Evolutionary conservation across 2,113 vertebrate species (phyloP).

Genomic region (Mormoops blainvillei): DNA sequence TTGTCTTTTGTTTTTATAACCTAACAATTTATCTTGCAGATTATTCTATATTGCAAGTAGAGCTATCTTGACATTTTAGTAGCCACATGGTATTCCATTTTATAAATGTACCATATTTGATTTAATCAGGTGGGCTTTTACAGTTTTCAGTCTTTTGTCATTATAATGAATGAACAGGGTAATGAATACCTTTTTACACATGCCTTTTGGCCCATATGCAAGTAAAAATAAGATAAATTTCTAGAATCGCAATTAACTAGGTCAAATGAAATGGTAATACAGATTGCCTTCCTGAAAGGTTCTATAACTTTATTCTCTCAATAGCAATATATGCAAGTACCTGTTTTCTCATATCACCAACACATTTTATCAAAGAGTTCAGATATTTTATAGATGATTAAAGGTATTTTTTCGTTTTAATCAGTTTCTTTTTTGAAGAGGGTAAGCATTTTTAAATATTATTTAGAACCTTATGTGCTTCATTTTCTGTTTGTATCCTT

Average conservation of each 20-base stretch:
- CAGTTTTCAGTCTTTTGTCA: background rate
- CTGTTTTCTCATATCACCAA: background rate
- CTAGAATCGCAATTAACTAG: background rate
- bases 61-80: background rate
- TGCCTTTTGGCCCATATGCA: background rate
- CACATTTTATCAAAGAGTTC: background rate
- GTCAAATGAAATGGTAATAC: background rate
- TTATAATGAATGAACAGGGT: background rate
- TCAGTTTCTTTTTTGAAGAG: background rate
- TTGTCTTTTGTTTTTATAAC: background rate
- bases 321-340: background rate
- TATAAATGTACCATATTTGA: slow-evolving; percentile 10
- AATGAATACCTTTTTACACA: background rate
- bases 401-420: background rate
- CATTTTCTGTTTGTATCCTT: background rate
- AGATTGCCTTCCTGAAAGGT: background rate
- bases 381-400: background rate
- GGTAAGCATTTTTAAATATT: background rate
- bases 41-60: background rate
- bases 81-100: background rate
- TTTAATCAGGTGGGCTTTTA: background rate
- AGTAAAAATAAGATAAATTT: slow-evolving; percentile 25
- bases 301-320: background rate
- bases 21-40: background rate
- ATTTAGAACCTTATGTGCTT: background rate